Evolutionary conservation across 2,888 invertebrate genomes (phyloP), one percentile per base, ranked within the genome.

Genomic region (Agrochola lota): DNA sequence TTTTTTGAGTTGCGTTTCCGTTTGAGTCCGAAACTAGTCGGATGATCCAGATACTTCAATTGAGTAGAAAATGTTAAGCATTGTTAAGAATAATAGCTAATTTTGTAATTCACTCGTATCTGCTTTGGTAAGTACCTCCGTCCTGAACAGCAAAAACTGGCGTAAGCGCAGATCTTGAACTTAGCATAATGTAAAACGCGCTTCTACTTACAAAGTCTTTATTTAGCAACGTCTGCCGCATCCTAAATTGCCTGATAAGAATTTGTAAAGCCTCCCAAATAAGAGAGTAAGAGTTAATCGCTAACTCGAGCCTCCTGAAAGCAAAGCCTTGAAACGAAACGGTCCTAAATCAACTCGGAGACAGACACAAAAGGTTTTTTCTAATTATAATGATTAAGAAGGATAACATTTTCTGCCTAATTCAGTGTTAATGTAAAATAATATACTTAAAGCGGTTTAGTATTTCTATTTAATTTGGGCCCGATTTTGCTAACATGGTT

Each of bases 171-270:
- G 60, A 80, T 49, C 62, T 60, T 20, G 35, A 78, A 60, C 55
- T 68, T 81, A 70, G 60, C 64, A 83, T 78, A 78, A 83, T 78
- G 72, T 71, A 71, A 70, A 84, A 43, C 55, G 43, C 26, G 30
- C 43, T 17, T 71, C 43, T 69, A 71, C 71, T 70, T 77, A 77
- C 68, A 60, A 66, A 55, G 75, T 63, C 66, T 78, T 74, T 59
- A 78, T 66, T 81, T 74, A 81, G 59, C 76, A 78, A 83, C 81
- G 83, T 85, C 78, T 86, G 83, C 73, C 84, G 81, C 84, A 77
- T 86, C 85, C 80, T 87, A 86, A 87, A 86, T 85, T 87, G 82
- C 72, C 79, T 85, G 85, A 89, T 87, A 88, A 87, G 87, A 88
- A 88, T 88, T 88, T 88, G 85, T 84, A 81, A 86, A 87, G 84